These are phyloP conservation scores for Oscheius onirici DNA, from an alignment of 2,888 invertebrate genomes.

Conservation along the genomic window DNA sequence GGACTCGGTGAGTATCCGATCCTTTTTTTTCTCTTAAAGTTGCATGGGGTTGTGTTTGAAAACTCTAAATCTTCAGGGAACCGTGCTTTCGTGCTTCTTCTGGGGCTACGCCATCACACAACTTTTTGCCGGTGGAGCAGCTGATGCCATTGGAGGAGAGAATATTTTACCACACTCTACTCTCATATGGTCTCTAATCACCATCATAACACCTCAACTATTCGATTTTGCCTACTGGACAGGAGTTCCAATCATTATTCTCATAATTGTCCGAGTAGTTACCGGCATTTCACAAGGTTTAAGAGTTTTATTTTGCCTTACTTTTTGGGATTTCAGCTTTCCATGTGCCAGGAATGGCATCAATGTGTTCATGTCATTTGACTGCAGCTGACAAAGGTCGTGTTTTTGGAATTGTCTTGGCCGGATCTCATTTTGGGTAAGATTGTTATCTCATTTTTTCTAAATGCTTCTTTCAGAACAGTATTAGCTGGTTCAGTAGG, in stretches of 20 bases:
- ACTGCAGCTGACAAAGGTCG: slow-evolving; percentile 78
- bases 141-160: slow-evolving; percentile 70
- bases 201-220: slow-evolving; percentile 67
- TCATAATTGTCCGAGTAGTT: slow-evolving; percentile 77
- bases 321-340: slow-evolving; percentile 74
- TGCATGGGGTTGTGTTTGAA: no score
- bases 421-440: slow-evolving; percentile 76
- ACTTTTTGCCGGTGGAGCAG: slow-evolving; percentile 74
- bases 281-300: slow-evolving; percentile 79
- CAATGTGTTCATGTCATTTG: slow-evolving; percentile 79
- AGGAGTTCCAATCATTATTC: slow-evolving; percentile 75
- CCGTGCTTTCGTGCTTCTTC: slow-evolving; percentile 80
- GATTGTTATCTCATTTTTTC: slow-evolving; percentile 2
- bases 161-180: slow-evolving; percentile 78
- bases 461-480: slow-evolving; percentile 75
- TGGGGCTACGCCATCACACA: slow-evolving; percentile 81
- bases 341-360: slow-evolving; percentile 81
- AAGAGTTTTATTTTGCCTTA: not conserved
- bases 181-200: slow-evolving; percentile 72
- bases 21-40: no score
- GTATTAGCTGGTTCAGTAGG: slow-evolving; percentile 79
- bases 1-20: slow-evolving; percentile 74
- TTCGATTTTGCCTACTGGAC: slow-evolving; percentile 74
- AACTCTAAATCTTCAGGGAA: slow-evolving; percentile 73
- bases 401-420: slow-evolving; percentile 79